These are phyloP conservation scores for Nomada lathburiana DNA, from an alignment of 2,888 invertebrate genomes.

Conservation along the genomic window DNA sequence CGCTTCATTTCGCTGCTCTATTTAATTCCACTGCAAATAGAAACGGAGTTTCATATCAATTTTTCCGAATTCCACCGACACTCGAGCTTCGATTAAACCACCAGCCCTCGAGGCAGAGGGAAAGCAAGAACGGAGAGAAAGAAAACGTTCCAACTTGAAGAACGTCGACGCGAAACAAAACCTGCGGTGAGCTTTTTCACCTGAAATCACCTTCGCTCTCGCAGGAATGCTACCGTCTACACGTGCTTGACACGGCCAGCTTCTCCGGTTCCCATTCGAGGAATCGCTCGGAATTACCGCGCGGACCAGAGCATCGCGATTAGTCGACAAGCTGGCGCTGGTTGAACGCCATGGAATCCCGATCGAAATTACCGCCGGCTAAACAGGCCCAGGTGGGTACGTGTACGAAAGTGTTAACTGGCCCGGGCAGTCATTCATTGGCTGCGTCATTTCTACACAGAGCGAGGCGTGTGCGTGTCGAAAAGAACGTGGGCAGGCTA, in stretches of 20 bases:
- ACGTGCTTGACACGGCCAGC: background rate
- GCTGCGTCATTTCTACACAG: conserved; percentile 38
- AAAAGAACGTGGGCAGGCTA: background rate
- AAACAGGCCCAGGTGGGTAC: conserved; percentile 27
- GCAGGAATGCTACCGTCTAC: conserved; percentile 33
- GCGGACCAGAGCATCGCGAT: conserved; percentile 16
- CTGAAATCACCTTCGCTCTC: conserved; percentile 27
- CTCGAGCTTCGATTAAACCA: conserved; percentile 6
- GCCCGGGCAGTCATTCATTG: conserved; percentile 31
- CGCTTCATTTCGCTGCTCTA: background rate
- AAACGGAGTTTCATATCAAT: background rate
- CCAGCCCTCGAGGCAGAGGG: background rate
- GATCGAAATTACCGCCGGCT: conserved; percentile 56
- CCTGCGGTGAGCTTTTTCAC: background rate
- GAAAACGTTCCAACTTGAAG: background rate
- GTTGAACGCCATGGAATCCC: conserved; percentile 39
- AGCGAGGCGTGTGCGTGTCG: conserved; percentile 21
- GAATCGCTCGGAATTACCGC: conserved; percentile 18
- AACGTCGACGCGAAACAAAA: background rate
- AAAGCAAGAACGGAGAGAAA: background rate
- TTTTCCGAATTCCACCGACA: conserved; percentile 5
- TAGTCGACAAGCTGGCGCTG: background rate
- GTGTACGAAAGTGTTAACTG: conserved; percentile 59
- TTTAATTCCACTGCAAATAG: background rate
- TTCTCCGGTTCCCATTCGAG: conserved; percentile 10